phyloP scores from a whole-genome alignment of 2,113 vertebrate genomes.

The Pseudorasbora parva region DNA sequence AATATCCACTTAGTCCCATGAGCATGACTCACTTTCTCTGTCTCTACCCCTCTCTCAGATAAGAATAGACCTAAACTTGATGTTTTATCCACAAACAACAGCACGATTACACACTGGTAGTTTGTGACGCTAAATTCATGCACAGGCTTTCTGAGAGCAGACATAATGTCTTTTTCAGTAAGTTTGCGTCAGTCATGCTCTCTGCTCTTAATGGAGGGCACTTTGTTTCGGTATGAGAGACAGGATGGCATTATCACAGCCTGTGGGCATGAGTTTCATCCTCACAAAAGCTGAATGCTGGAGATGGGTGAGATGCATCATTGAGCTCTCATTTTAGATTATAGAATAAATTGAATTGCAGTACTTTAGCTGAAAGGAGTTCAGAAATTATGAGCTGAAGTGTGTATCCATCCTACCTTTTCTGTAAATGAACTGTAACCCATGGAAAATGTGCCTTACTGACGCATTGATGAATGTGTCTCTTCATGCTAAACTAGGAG shows the following conservation, averaged over 20 bases:
- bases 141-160: constrained; percentile 21
- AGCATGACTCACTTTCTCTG: constrained; percentile 17
- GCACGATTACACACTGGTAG: constrained; percentile 14
- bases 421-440: constrained; percentile 22
- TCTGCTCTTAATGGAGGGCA: constrained; percentile 9
- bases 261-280: constrained; percentile 29
- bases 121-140: constrained; percentile 25
- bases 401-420: neutral
- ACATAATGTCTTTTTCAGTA: constrained; percentile 32
- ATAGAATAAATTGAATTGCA: constrained; percentile 7
- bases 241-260: constrained; percentile 19
- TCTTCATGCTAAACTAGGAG: constrained; percentile 48
- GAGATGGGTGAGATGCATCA: constrained; percentile 16
- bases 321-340: constrained; percentile 24
- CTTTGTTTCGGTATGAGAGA: constrained; percentile 18
- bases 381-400: neutral
- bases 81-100: constrained; percentile 21
- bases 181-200: constrained; percentile 25
- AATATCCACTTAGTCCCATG: constrained; percentile 33
- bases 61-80: constrained; percentile 33
- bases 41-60: constrained; percentile 1
- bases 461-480: constrained; percentile 13
- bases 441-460: constrained; percentile 41
- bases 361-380: neutral
- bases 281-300: neutral